Evolutionary conservation across 2,888 invertebrate species (phyloP).

Genomic region (Habroteleia sp.): DNA sequence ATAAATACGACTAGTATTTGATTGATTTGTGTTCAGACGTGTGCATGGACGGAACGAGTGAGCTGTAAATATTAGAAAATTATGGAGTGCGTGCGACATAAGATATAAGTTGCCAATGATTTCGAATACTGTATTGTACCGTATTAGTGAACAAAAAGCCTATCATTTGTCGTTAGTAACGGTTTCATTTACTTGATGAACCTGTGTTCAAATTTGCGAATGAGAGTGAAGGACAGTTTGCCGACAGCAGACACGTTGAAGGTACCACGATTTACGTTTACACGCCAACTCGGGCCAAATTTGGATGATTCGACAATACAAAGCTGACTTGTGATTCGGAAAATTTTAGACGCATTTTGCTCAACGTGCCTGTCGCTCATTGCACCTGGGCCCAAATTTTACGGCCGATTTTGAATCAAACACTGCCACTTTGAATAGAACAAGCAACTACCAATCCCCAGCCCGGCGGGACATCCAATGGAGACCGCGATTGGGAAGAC

Average conservation of each 20-base stretch:
- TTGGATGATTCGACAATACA: constrained; percentile 58
- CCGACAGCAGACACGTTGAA: constrained; percentile 54
- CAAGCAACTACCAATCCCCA: constrained; percentile 29
- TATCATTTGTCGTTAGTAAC: constrained; percentile 46
- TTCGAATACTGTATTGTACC: constrained; percentile 32
- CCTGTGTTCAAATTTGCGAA: constrained; percentile 22
- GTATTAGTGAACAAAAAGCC: constrained; percentile 40
- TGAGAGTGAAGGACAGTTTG: constrained; percentile 14
- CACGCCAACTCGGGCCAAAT: constrained; percentile 30
- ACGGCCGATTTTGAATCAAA: constrained; percentile 63
- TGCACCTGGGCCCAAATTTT: constrained; percentile 32
- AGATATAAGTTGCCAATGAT: constrained; percentile 54
- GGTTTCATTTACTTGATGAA: constrained; percentile 39
- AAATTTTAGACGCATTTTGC: constrained; percentile 55
- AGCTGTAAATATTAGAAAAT: constrained; percentile 71
- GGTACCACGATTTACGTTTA: constrained; percentile 33
- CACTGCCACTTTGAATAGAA: constrained; percentile 77
- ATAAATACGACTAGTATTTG: constrained; percentile 63
- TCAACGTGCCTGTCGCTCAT: constrained; percentile 62
- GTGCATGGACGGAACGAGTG: constrained; percentile 46
- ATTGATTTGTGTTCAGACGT: constrained; percentile 57
- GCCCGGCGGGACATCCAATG: constrained; percentile 7
- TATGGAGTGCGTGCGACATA: constrained; percentile 65
- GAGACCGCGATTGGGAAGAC: constrained; percentile 41
- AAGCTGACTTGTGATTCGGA: constrained; percentile 57